Evolutionary conservation across 2,888 invertebrate genomes (phyloP).

Genomic region (Silvanus unidentatus): DNA sequence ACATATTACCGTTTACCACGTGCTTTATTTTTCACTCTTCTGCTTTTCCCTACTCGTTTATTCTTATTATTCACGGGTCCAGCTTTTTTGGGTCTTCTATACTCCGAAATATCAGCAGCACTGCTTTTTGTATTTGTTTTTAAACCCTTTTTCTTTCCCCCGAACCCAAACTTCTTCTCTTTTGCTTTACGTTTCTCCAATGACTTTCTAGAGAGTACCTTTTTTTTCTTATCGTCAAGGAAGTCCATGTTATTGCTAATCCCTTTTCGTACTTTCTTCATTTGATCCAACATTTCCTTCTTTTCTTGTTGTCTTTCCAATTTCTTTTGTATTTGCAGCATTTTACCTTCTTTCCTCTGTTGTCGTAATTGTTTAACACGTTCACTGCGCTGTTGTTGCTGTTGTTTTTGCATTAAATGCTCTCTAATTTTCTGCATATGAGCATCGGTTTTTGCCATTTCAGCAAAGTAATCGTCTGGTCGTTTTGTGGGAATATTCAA

Average conservation of each 20-base stretch:
- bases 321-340: slow-evolving; percentile 75
- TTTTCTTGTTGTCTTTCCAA: slow-evolving; percentile 85
- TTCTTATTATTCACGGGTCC: slow-evolving; percentile 19
- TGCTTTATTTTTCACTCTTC: slow-evolving; percentile 45
- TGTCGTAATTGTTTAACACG: slow-evolving; percentile 83
- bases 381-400: slow-evolving; percentile 79
- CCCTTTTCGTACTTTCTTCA: slow-evolving; percentile 84
- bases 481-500: slow-evolving; percentile 70
- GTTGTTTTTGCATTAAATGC: slow-evolving; percentile 77
- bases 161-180: slow-evolving; percentile 87
- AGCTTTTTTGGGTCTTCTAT: slow-evolving; percentile 34
- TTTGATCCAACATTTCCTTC: slow-evolving; percentile 80
- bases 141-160: slow-evolving; percentile 87
- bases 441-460: slow-evolving; percentile 96
- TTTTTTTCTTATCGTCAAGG: slow-evolving; percentile 55
- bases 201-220: slow-evolving; percentile 31
- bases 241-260: slow-evolving; percentile 74
- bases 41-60: slow-evolving; percentile 47
- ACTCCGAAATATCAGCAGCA: slow-evolving; percentile 60
- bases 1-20: no score
- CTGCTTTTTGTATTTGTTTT: slow-evolving; percentile 85
- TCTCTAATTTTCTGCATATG: slow-evolving; percentile 95
- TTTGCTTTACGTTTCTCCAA: slow-evolving; percentile 60
- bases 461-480: slow-evolving; percentile 96
- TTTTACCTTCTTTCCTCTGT: slow-evolving; percentile 89